phyloP scores from a whole-genome alignment of 2,888 invertebrate species.

The Drosophila pseudotakahashii region DNA sequence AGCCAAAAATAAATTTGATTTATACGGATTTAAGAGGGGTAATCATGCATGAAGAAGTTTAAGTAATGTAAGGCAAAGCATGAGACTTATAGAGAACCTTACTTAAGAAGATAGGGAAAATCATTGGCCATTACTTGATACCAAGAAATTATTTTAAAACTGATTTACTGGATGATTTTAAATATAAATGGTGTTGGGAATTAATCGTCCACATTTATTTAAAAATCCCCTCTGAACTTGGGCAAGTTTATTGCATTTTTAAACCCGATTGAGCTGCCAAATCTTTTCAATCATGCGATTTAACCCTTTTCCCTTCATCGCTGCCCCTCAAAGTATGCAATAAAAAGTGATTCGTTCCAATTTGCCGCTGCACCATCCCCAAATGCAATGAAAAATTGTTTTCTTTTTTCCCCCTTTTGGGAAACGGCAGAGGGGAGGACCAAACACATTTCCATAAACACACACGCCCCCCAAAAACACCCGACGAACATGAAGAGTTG shows the following conservation, averaged over 20 bases:
- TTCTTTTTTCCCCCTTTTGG: slow-evolving; percentile 6
- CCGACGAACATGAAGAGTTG: slow-evolving; percentile 33
- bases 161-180: too few relatives aligned
- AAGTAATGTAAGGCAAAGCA: too few relatives aligned
- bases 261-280: not conserved
- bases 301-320: not conserved
- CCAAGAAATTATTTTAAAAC: too few relatives aligned
- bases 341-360: slow-evolving; percentile 28
- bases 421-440: slow-evolving; percentile 6
- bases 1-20: slow-evolving; percentile 17
- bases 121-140: too few relatives aligned
- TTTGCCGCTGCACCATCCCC: not conserved
- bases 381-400: slow-evolving; percentile 25
- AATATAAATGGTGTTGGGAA: too few relatives aligned
- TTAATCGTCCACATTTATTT: not conserved
- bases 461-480: not conserved
- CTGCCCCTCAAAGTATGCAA: slow-evolving; percentile 25
- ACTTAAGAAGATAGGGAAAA: too few relatives aligned
- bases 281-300: slow-evolving; percentile 1
- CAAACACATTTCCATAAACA: slow-evolving; percentile 17
- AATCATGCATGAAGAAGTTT: too few relatives aligned
- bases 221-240: not conserved
- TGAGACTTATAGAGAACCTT: too few relatives aligned
- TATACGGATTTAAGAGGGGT: not conserved
- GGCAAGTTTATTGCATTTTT: not conserved